Percentiles rank a stretch among this genome's conserved stretches.
Evolutionary conservation across 2,113 vertebrate species (phyloP).

Genomic region (Asarcornis scutulata): DNA sequence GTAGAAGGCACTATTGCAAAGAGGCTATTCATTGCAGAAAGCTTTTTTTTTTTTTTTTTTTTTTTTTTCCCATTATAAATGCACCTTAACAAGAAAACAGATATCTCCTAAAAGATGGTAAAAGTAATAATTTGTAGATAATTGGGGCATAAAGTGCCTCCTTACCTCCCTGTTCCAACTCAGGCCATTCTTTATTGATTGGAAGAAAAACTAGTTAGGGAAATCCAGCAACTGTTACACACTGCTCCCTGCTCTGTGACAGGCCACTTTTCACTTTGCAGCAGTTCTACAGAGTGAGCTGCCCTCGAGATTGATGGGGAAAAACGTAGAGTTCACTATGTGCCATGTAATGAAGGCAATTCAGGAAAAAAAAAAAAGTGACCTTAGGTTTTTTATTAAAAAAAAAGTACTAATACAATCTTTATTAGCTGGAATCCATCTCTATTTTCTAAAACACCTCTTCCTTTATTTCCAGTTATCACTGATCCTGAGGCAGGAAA

Average conservation of each 20-base stretch:
- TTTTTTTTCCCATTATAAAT: background rate
- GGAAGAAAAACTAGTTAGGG: background rate
- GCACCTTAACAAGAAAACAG: background rate
- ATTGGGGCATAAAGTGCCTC: background rate
- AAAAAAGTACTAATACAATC: background rate
- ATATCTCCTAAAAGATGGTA: background rate
- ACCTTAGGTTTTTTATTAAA: background rate
- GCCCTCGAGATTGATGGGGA: background rate
- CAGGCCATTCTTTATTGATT: background rate
- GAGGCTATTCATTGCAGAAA: background rate
- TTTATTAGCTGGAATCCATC: background rate
- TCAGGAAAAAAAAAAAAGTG: background rate
- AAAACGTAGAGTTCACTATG: background rate
- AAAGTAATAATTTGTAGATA: conserved; percentile 25
- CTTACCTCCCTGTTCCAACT: background rate
- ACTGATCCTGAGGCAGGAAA: background rate
- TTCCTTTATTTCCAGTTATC: background rate
- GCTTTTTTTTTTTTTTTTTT: no score
- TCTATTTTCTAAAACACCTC: background rate
- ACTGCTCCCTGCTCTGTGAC: background rate
- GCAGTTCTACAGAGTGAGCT: background rate
- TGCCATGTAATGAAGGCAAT: background rate
- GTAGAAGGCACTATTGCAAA: background rate
- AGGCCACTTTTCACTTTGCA: background rate
- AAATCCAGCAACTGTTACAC: background rate